A percentile compares a stretch with the other conserved stretches of the same genome.
phyloP scores from a whole-genome alignment of 2,113 vertebrate genomes.

The Misgurnus anguillicaudatus region DNA sequence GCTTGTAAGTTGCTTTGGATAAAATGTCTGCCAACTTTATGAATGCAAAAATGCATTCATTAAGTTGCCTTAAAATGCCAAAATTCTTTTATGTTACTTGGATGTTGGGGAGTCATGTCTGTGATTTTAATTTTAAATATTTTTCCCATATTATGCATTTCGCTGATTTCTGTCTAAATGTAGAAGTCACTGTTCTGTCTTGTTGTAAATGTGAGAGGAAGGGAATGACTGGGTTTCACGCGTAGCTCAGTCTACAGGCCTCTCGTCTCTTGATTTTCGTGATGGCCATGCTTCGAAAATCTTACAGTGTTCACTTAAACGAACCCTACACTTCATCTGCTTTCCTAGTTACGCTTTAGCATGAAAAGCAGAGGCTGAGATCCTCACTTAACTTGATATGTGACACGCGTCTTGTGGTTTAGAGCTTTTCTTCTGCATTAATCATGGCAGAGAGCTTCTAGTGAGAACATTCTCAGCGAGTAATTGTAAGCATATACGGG shows the following conservation, averaged over 20 bases:
- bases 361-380: slow-evolving; percentile 46
- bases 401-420: slow-evolving; percentile 63
- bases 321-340: slow-evolving; percentile 46
- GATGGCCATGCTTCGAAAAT: too few relatives aligned
- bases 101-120: too few relatives aligned
- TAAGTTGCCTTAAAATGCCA: too few relatives aligned
- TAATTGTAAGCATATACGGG: slow-evolving; percentile 58
- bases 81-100: too few relatives aligned
- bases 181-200: slow-evolving; percentile 30
- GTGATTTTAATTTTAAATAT: neutral
- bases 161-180: neutral
- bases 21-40: too few relatives aligned
- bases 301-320: slow-evolving; percentile 17
- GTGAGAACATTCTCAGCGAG: slow-evolving; percentile 50
- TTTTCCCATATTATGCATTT: neutral
- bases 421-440: slow-evolving; percentile 60
- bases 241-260: slow-evolving; percentile 13
- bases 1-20: too few relatives aligned
- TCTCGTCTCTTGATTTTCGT: slow-evolving; percentile 3
- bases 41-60: too few relatives aligned
- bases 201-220: slow-evolving; percentile 21
- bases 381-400: slow-evolving; percentile 63
- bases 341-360: slow-evolving; percentile 18
- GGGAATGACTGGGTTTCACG: slow-evolving; percentile 16
- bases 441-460: slow-evolving; percentile 59